Conservation (phyloP, 2,113 vertebrate species). For the Mola mola region DNA sequence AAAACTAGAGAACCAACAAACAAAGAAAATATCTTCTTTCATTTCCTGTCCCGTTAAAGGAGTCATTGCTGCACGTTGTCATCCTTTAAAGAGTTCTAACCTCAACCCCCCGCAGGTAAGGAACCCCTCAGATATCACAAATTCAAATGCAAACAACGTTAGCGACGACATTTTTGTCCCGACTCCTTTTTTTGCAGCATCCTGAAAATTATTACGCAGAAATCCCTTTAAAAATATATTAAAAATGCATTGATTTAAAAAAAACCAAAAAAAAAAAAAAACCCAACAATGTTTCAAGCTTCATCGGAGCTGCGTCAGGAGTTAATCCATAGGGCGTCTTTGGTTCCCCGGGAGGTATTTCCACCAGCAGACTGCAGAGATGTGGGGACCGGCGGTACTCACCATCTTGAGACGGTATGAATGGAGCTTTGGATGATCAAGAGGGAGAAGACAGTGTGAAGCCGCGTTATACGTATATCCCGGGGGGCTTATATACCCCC, state of each 20-base stretch:
- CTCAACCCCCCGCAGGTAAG: no score
- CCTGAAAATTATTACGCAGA: not conserved
- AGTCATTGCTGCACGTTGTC: no score
- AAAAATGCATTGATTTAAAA: not conserved
- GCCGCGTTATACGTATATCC: constrained; percentile 66
- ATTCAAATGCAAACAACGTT: no score
- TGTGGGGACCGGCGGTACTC: constrained; percentile 72
- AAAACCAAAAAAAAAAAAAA: constrained; percentile 8
- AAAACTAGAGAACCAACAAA: not conserved
- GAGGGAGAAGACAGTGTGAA: constrained; percentile 78
- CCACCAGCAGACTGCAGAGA: constrained; percentile 42
- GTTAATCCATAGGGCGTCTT: constrained; percentile 49
- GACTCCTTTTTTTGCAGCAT: no score
- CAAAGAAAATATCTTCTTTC: not conserved
- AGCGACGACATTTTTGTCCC: no score
- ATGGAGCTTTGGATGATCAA: constrained; percentile 77
- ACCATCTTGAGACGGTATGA: constrained; percentile 81
- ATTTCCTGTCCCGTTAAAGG: not conserved
- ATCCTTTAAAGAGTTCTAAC: not conserved
- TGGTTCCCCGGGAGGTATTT: constrained; percentile 26
- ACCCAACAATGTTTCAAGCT: constrained; percentile 5
- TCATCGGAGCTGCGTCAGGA: constrained; percentile 4
- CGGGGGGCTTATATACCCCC: constrained; percentile 79
- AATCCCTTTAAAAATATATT: not conserved
- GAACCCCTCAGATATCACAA: no score